Evolutionary conservation across 2,797 vertebrate genomes (phyloP), one percentile per base, ranked within the genome.

Genomic region (Siniperca scherzeri): DNA sequence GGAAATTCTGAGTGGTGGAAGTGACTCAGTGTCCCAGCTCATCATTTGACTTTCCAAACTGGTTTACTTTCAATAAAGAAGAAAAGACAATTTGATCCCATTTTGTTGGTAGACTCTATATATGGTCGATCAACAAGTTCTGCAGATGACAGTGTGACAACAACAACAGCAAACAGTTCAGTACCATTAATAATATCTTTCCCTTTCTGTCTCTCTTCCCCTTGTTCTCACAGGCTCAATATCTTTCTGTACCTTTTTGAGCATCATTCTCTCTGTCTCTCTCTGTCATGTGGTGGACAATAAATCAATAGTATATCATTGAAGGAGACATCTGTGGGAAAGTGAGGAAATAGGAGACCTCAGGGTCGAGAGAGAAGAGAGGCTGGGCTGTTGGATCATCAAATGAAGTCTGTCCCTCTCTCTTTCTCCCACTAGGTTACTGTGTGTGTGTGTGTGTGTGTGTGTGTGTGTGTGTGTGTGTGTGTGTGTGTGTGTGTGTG

Each of bases 271-370:
- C 83, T 82, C 46, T 0, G 33, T 59, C 78, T 60, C 68, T 27
- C 74, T 65, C 83, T 74, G 92, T 92, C 92, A 87, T 76, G 82
- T 17, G 55, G 50, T 38, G 65, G 90, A 90, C 91, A 84, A 92
- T 92, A 88, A 92, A 93, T 94, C 92, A 90, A 91, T 92, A 87
- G 59, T 75, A 88, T 67, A 80, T 93, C 87, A 91, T 80, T 86
- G 93, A 88, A 87, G 89, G 90, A 90, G 91, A 94, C 87, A 70
- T 92, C 87, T 92, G 89, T 88, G 84, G 88, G 83, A 91, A 88
- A 83, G 89, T 48, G 83, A 86, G 85, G 88, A 87, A 91, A 89
- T 56, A 71, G 81, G 90, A 88, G 89, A 88, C 86, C 80, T 87
- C 71, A 4, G 72, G 87, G 86, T 78, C 17, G 85, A 64, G 76